Conservation (phyloP, 1,140 invertebrate genomes). For the Drosophila rufa region DNA sequence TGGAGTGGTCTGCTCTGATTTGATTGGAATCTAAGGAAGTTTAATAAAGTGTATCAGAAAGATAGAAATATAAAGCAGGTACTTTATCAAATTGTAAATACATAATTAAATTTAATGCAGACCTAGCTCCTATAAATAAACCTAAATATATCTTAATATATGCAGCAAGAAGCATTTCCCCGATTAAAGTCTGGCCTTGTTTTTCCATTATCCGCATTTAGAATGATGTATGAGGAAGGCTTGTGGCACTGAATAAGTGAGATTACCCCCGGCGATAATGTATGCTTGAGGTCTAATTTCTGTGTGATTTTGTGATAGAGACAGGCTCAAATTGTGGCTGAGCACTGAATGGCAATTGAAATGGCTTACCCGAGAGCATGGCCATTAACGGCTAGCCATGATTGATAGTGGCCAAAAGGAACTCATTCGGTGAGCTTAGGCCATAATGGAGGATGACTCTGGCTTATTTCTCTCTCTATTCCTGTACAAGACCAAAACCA, state of each 20-base stretch:
- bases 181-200: neutral
- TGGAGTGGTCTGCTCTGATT: neutral
- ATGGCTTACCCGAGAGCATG: conserved; percentile 11
- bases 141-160: no score
- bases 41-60: no score
- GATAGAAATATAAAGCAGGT: no score
- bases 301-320: conserved; percentile 5
- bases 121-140: no score
- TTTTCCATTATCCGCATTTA: conserved; percentile 17
- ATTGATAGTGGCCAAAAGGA: conserved; percentile 37
- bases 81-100: no score
- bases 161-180: no score
- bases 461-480: conserved; percentile 16
- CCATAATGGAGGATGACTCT: conserved; percentile 25
- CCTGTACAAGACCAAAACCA: conserved; percentile 10
- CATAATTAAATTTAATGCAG: no score
- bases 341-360: conserved; percentile 36
- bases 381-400: conserved; percentile 43
- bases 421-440: conserved; percentile 24
- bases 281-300: conserved; percentile 1
- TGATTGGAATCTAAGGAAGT: neutral
- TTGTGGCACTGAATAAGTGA: conserved; percentile 7
- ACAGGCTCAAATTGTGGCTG: conserved; percentile 19
- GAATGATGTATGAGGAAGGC: conserved; percentile 32
- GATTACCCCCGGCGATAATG: conserved; percentile 14